Base-by-base conservation (phyloP, 2,113 vertebrate genomes). In the Chaenocephalus aceratus region DNA sequence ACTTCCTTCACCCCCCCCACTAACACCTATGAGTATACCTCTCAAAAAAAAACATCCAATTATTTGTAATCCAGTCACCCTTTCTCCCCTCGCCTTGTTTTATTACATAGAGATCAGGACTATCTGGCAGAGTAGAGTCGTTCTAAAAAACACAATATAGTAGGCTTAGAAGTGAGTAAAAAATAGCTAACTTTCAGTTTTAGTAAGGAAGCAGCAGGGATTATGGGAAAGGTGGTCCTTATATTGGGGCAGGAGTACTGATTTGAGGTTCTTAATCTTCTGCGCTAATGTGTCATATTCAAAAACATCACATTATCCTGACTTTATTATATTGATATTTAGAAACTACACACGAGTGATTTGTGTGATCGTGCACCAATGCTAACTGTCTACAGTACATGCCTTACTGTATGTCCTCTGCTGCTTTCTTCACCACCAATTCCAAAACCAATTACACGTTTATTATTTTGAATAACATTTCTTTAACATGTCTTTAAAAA, bases 161-260 rank as follows among this genome's bases (percentile, higher is more conserved):
- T 8, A 26, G 53, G 14, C 23, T 26, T 16, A 45, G n/a, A 15
- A 23, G 23, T 57, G n/a, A 53, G 44, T 21, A 30, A 0, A 12
- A 16, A 46, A 18, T 12, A 1, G 53, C 2, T 18, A 36, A 30
- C 26, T 49, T 23, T 62, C 3, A 4, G 6, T 26, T 26, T 45
- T 6, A 6, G 9, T 2, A 59, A 7, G 12, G 10, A 58, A 58
- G 18, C 16, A 41, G 53, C 26, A n/a, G 21, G 10, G 5, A 60
- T 36, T 46, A 16, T 46, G 34, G 10, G 56, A 68, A 68, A 67
- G 36, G 46, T 46, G 13, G 6, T 70, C n/a, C 69, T 54, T 46
- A 60, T 60, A 67, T 6, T 57, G 10, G 26, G 5, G 52, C 34
- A 52, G 49, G 52, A 59, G 45, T 10, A 65, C 16, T 8, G 21